Evolutionary conservation across 2,113 vertebrate genomes (phyloP).

Genomic region (Rallus limicola): DNA sequence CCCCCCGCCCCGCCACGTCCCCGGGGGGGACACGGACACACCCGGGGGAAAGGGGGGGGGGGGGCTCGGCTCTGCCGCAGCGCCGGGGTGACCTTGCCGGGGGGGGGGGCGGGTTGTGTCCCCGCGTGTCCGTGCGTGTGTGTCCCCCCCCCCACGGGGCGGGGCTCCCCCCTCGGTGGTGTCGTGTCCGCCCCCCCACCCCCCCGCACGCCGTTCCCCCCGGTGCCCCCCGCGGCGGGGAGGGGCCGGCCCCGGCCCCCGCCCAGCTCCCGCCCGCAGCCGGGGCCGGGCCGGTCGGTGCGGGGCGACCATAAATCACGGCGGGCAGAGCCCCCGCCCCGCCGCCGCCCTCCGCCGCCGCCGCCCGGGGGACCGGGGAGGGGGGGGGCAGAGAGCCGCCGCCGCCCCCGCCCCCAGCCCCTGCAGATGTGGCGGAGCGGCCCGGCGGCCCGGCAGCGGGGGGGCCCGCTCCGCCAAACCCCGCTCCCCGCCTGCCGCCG

Average conservation of each 20-base stretch:
- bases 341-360: constrained; percentile 25
- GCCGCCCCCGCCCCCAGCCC: constrained; percentile 23
- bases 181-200: too few species aligned
- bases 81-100: not conserved
- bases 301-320: not conserved
- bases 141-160: not conserved
- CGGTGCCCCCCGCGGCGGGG: not conserved
- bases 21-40: not conserved
- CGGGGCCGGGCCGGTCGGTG: not conserved
- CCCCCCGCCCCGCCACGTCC: not conserved
- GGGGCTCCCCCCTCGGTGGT: not conserved
- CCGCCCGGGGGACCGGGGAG: not conserved
- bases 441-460: constrained; percentile 34
- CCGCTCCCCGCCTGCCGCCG: not conserved
- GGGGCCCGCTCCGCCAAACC: not conserved
- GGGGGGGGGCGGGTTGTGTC: not conserved
- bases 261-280: not conserved
- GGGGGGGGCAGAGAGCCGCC: constrained; percentile 13
- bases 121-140: not conserved
- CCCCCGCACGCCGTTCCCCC: constrained; percentile 3
- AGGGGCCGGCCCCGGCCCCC: not conserved
- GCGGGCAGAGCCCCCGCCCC: not conserved
- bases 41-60: not conserved
- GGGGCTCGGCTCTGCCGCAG: not conserved
- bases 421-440: constrained; percentile 72